Evolutionary conservation across 2,888 invertebrate species (phyloP).

Genomic region (Erannis defoliaria): DNA sequence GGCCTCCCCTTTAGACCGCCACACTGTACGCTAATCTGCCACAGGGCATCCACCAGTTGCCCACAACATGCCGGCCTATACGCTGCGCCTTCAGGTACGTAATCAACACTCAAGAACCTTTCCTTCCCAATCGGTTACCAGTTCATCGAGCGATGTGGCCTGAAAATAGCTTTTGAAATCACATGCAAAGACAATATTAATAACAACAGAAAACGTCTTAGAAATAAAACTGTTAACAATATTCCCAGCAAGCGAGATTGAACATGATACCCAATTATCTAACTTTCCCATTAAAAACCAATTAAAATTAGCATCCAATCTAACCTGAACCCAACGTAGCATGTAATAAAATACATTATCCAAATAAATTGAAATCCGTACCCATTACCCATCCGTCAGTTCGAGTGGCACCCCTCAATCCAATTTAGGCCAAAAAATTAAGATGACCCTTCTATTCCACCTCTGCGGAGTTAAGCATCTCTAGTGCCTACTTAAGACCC

Average conservation of each 20-base stretch:
- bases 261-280: slow-evolving; percentile 17
- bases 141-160: too few species aligned
- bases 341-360: slow-evolving; percentile 31
- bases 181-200: not conserved
- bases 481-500: slow-evolving; percentile 40
- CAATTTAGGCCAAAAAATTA: slow-evolving; percentile 49
- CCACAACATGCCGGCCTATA: too few species aligned
- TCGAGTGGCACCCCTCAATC: slow-evolving; percentile 34
- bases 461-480: slow-evolving; percentile 34
- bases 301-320: slow-evolving; percentile 35
- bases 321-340: slow-evolving; percentile 16
- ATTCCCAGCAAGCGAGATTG: not conserved
- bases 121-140: too few species aligned
- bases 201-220: not conserved
- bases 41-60: too few species aligned
- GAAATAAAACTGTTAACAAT: slow-evolving; percentile 1
- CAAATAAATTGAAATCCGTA: slow-evolving; percentile 35
- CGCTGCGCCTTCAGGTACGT: too few species aligned
- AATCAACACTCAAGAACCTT: too few species aligned
- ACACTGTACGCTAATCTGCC: too few species aligned
- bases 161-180: too few species aligned
- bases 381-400: slow-evolving; percentile 38
- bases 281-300: slow-evolving; percentile 26
- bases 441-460: slow-evolving; percentile 47
- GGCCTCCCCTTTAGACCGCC: too few species aligned